These are phyloP conservation scores for Cheilosia impressa DNA, from an alignment of 2,888 invertebrate species.

Conservation along the genomic window DNA sequence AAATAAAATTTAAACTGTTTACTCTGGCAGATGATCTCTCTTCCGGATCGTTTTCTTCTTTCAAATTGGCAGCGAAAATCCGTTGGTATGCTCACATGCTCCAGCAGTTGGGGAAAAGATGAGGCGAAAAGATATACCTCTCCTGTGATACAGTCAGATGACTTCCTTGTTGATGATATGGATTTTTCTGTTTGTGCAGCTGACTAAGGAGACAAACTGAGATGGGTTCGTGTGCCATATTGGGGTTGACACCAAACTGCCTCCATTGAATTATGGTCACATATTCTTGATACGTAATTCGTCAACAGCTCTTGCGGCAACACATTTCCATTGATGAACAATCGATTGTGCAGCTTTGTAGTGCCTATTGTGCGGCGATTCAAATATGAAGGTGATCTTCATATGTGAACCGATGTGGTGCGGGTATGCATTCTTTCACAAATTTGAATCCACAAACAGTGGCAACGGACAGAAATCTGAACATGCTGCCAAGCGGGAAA, in stretches of 20 bases:
- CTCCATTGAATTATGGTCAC: constrained; percentile 36
- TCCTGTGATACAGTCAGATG: constrained; percentile 33
- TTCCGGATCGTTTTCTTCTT: constrained; percentile 61
- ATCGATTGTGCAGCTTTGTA: constrained; percentile 19
- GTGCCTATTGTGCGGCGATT: background rate
- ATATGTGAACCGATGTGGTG: background rate
- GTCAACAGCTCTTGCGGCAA: constrained; percentile 42
- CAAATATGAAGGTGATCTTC: constrained; percentile 33
- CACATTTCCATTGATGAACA: constrained; percentile 23
- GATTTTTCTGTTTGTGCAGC: background rate
- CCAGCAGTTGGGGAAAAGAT: constrained; percentile 35
- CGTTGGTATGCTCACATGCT: constrained; percentile 27
- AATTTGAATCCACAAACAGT: constrained; percentile 2
- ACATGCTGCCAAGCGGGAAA: no score
- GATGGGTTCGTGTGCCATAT: constrained; percentile 48
- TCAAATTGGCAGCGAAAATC: constrained; percentile 11
- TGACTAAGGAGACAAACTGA: background rate
- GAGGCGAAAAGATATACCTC: constrained; percentile 37
- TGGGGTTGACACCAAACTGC: constrained; percentile 45
- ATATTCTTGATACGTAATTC: constrained; percentile 45
- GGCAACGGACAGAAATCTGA: background rate
- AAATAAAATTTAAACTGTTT: constrained; percentile 35
- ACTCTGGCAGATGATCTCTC: constrained; percentile 62
- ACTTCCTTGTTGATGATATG: constrained; percentile 60
- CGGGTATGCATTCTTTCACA: constrained; percentile 6